These are phyloP conservation scores for Drosophila anceps DNA, from an alignment of 2,888 invertebrate genomes.

Conservation along the genomic window DNA sequence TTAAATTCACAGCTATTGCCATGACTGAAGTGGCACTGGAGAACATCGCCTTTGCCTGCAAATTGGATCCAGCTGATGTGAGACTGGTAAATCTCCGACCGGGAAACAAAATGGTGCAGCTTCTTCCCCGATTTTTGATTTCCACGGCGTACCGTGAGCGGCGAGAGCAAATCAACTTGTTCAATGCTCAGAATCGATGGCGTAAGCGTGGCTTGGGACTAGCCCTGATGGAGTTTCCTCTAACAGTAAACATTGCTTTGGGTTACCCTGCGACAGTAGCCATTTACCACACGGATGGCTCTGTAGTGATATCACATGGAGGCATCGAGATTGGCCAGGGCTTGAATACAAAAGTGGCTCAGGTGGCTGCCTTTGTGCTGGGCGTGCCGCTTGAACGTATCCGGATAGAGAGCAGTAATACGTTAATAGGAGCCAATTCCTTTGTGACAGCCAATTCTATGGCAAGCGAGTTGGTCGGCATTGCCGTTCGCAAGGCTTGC, in stretches of 20 bases:
- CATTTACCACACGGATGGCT: conserved; percentile 90
- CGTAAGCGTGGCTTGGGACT: conserved; percentile 91
- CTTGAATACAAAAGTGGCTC: conserved; percentile 89
- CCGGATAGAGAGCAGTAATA: conserved; percentile 58
- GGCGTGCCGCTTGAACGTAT: conserved; percentile 86
- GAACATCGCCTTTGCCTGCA: conserved; percentile 87
- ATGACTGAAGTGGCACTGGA: conserved; percentile 89
- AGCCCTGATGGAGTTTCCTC: conserved; percentile 87
- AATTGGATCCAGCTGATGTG: conserved; percentile 87
- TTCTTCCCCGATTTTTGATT: conserved; percentile 86
- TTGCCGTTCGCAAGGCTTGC: conserved; percentile 88
- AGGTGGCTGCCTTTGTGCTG: conserved; percentile 90
- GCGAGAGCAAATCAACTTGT: conserved; percentile 86
- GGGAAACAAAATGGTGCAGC: conserved; percentile 83
- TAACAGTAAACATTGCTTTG: conserved; percentile 29
- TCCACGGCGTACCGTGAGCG: conserved; percentile 87
- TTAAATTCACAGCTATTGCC: conserved; percentile 84
- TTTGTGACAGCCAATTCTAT: conserved; percentile 87
- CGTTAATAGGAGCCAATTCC: conserved; percentile 87
- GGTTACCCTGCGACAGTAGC: conserved; percentile 88
- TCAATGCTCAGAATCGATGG: conserved; percentile 91
- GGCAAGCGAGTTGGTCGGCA: conserved; percentile 88
- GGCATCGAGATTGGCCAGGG: conserved; percentile 93
- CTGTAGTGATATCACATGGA: conserved; percentile 90
- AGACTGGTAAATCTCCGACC: conserved; percentile 86